Percentiles rank a stretch among this genome's conserved stretches.
Conservation (phyloP, 2,797 vertebrate species). For the Sandelia bainsii region DNA sequence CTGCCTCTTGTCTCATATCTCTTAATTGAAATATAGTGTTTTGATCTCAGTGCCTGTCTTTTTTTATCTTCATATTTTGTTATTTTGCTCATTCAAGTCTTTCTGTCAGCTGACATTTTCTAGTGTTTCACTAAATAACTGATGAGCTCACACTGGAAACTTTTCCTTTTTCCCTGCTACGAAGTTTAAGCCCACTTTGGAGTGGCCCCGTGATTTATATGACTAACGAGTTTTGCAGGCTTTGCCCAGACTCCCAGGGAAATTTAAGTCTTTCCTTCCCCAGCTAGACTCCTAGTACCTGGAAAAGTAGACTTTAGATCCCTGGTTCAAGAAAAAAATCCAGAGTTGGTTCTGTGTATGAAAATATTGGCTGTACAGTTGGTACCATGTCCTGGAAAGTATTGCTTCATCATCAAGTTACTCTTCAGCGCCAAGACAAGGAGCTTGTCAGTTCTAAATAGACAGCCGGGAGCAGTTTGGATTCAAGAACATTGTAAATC, state of each 20-base stretch:
- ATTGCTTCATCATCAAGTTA: constrained; percentile 70
- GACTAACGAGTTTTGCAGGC: constrained; percentile 86
- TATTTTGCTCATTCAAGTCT: constrained; percentile 58
- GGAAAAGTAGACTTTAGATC: constrained; percentile 77
- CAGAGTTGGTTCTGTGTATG: constrained; percentile 53
- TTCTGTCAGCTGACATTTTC: constrained; percentile 79
- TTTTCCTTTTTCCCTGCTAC: constrained; percentile 81
- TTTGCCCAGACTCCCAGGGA: constrained; percentile 79
- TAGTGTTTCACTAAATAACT: constrained; percentile 82
- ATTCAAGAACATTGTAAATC: constrained; percentile 62
- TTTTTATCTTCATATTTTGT: constrained; percentile 43
- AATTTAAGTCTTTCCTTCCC: constrained; percentile 79
- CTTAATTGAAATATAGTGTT: constrained; percentile 60
- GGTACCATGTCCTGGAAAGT: constrained; percentile 77
- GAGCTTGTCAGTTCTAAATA: constrained; percentile 64
- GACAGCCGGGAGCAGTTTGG: constrained; percentile 64
- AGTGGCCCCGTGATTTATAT: constrained; percentile 86
- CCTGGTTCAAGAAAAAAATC: constrained; percentile 42
- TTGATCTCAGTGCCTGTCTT: constrained; percentile 45
- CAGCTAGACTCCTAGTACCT: constrained; percentile 77
- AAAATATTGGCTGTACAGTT: constrained; percentile 69
- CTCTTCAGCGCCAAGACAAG: constrained; percentile 55
- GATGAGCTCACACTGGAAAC: constrained; percentile 90
- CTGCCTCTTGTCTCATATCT: constrained; percentile 36
- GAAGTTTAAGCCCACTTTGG: constrained; percentile 84